phyloP scores from a whole-genome alignment of 2,113 vertebrate genomes.

The rat (Rattus norvegicus) region DNA sequence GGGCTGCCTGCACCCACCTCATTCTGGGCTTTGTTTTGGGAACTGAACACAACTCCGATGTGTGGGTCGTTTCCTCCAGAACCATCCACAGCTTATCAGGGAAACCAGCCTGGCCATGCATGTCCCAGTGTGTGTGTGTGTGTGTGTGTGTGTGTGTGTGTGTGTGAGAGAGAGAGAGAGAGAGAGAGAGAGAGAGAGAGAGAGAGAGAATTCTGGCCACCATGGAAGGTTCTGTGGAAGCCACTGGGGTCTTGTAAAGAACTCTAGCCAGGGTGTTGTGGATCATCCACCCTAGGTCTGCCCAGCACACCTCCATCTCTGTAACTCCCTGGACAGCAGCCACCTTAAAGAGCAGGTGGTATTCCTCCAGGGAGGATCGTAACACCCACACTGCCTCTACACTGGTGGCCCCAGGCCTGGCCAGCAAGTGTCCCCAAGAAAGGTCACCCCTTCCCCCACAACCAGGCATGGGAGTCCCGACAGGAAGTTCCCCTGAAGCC shows the following conservation, averaged over 20 bases:
- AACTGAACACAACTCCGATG: conserved; percentile 53
- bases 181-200: too few relatives aligned
- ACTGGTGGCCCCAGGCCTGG: neutral
- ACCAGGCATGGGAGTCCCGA: neutral
- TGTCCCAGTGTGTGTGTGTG: conserved; percentile 75
- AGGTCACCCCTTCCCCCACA: conserved; percentile 21
- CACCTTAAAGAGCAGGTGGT: conserved; percentile 30
- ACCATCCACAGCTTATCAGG: conserved; percentile 41
- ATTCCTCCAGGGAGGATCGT: neutral
- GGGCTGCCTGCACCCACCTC: conserved; percentile 68
- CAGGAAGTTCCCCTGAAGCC: neutral
- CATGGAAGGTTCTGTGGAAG: conserved; percentile 54
- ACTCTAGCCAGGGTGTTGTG: conserved; percentile 71
- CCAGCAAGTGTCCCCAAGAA: conserved; percentile 78
- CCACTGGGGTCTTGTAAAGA: conserved; percentile 69
- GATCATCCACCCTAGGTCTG: conserved; percentile 71
- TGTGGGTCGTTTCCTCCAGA: conserved; percentile 90
- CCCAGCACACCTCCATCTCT: conserved; percentile 68
- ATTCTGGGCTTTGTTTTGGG: neutral
- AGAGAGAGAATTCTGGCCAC: neutral
- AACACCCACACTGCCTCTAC: neutral
- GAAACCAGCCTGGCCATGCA: conserved; percentile 76
- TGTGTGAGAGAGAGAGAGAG: too few relatives aligned
- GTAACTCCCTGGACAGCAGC: conserved; percentile 70
- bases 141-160: too few relatives aligned